A percentile compares a stretch with the other conserved stretches of the same genome.
These are phyloP conservation scores for Barnardius zonarius DNA, from an alignment of 2,113 vertebrate genomes.

Conservation along the genomic window DNA sequence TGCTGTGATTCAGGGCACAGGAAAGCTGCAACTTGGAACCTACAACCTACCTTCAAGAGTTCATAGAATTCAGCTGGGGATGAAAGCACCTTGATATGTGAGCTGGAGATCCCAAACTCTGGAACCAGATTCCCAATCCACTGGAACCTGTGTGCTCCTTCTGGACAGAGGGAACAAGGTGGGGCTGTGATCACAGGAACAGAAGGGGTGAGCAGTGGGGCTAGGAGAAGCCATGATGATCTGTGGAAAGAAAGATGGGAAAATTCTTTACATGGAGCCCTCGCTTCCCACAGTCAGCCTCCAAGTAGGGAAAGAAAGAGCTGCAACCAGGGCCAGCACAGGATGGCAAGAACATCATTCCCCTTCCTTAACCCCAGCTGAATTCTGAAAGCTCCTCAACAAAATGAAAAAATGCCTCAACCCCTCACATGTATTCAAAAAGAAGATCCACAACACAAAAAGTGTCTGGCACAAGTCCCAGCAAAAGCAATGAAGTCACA, in stretches of 20 bases:
- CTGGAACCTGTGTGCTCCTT: constrained; percentile 80
- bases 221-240: constrained; percentile 88
- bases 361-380: not conserved
- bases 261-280: not conserved
- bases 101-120: constrained; percentile 87
- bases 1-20: not conserved
- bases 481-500: not conserved
- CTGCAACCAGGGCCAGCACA: not conserved
- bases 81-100: constrained; percentile 81
- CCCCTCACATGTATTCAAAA: not conserved
- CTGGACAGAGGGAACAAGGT: constrained; percentile 74
- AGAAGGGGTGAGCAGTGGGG: constrained; percentile 83
- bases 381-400: not conserved
- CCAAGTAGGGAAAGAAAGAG: not conserved
- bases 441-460: not conserved
- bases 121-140: constrained; percentile 93
- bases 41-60: constrained; percentile 84
- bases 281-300: not conserved
- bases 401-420: not conserved
- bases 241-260: constrained; percentile 66
- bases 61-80: constrained; percentile 92
- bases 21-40: not conserved
- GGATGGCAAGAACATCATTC: not conserved
- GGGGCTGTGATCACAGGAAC: constrained; percentile 71
- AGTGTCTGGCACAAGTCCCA: not conserved